Conservation (phyloP, 2,797 vertebrate species). For the Darevskia nairensis region DNA sequence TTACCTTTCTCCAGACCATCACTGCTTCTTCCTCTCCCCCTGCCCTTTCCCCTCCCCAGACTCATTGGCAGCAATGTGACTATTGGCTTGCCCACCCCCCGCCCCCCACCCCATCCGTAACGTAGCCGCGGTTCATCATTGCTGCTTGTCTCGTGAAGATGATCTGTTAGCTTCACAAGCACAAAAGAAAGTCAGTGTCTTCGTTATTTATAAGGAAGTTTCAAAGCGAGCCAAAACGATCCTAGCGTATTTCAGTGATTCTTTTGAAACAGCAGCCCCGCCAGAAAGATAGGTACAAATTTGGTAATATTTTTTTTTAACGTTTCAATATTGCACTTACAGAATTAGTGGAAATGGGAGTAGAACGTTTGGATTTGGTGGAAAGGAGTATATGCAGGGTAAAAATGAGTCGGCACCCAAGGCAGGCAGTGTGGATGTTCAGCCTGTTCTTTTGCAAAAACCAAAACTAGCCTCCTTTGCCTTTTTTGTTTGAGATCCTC, state of each 20-base stretch:
- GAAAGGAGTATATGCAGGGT: slow-evolving; percentile 59
- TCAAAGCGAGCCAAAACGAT: slow-evolving; percentile 75
- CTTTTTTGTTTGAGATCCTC: slow-evolving; percentile 21
- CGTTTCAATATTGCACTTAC: slow-evolving; percentile 78
- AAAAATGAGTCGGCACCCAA: slow-evolving; percentile 25
- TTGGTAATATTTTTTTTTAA: slow-evolving; percentile 74
- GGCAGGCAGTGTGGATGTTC: slow-evolving; percentile 17
- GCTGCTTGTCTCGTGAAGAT: slow-evolving; percentile 83
- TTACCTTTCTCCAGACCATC: slow-evolving; percentile 75
- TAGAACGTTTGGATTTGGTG: slow-evolving; percentile 63
- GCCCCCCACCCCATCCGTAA: slow-evolving; percentile 78
- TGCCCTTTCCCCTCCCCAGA: slow-evolving; percentile 61
- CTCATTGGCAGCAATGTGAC: slow-evolving; percentile 84
- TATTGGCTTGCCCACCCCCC: slow-evolving; percentile 82
- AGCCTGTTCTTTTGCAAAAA: slow-evolving; percentile 10
- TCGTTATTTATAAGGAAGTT: slow-evolving; percentile 79
- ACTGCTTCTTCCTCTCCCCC: slow-evolving; percentile 73
- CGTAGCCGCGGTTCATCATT: slow-evolving; percentile 78
- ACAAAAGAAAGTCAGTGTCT: slow-evolving; percentile 83
- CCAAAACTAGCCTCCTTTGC: background rate
- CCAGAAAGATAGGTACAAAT: slow-evolving; percentile 75
- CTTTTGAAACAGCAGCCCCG: slow-evolving; percentile 56
- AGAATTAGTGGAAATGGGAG: slow-evolving; percentile 67
- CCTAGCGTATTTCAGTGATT: slow-evolving; percentile 76
- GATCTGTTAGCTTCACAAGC: slow-evolving; percentile 87